Base-by-base conservation (phyloP, 2,113 vertebrate species). In the Semicossyphus pulcher region DNA sequence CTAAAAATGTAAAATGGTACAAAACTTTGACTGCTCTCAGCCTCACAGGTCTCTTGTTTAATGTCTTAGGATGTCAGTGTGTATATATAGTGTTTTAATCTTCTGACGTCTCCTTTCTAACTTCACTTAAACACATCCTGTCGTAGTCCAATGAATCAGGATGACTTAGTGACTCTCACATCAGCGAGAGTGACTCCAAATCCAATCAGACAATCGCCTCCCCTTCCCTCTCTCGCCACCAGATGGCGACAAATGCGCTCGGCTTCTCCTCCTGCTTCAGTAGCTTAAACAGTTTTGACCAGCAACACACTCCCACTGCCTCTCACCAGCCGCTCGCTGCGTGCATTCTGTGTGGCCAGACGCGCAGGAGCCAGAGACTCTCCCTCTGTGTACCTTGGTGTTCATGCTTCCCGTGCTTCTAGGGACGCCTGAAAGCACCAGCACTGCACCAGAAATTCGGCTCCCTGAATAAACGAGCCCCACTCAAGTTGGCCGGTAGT, bases 181-280 rank as follows among this genome's bases (percentile, higher is more conserved):
- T 28, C 11, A 31, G 52, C 21, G 6, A 45, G 25, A 39, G 25
- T 1, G 32, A 18, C 15, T 61, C n/a, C 14, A 65, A 39, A 37
- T 63, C 20, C 5, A 23, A 10, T 21, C 66, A 32, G n/a, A 57
- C 0, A 3, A 9, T 21, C 1, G 21, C 7, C 29, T 58, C 48
- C 60, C 65, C 10, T 79, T 67, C 44, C 29, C 21, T 8, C 4
- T 26, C 59, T 54, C 0, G 1, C 83, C 90, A 83, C 86, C 88
- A 89, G 91, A 85, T 90, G 90, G 90, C 82, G 79, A 80, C 77
- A 88, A 5, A 79, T 80, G 5, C 10, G 18, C 80, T 90, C 60
- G 48, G 15, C 56, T 69, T 31, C 11, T 10, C 14, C 29, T 62
- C 45, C 37, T n/a, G n/a, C 47, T 37, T 37, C 58, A 79, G 69